phyloP scores from a whole-genome alignment of 2,888 invertebrate species.

The Pyrgus malvae region DNA sequence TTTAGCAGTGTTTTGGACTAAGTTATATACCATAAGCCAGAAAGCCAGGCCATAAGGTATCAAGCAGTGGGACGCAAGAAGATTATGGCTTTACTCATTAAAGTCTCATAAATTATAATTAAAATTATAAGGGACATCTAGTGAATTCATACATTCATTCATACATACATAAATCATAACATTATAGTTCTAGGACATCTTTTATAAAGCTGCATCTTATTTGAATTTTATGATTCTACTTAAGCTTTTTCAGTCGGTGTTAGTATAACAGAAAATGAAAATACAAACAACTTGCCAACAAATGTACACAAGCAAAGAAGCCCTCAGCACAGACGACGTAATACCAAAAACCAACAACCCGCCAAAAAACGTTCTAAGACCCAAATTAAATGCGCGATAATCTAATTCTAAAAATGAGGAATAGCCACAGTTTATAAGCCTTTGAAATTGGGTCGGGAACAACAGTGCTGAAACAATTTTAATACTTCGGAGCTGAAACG shows the following conservation, averaged over 20 bases:
- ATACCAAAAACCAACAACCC: slow-evolving; percentile 23
- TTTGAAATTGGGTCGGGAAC: slow-evolving; percentile 37
- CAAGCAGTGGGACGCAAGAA: too few relatives aligned
- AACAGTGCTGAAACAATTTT: slow-evolving; percentile 38
- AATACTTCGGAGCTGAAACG: slow-evolving; percentile 32
- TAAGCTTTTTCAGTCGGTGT: neutral
- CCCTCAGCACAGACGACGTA: slow-evolving; percentile 6
- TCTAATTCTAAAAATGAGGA: slow-evolving; percentile 27
- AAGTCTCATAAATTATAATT: too few relatives aligned
- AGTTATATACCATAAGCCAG: too few relatives aligned
- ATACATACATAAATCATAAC: too few relatives aligned
- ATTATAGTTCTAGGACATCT: too few relatives aligned
- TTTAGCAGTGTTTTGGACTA: too few relatives aligned
- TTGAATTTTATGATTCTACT: neutral
- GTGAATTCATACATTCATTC: too few relatives aligned
- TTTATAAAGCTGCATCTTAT: too few relatives aligned
- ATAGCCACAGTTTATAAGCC: slow-evolving; percentile 31
- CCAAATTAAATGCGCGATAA: slow-evolving; percentile 26
- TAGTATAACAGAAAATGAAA: neutral
- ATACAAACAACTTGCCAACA: slow-evolving; percentile 10
- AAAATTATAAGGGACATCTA: too few relatives aligned
- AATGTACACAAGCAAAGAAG: slow-evolving; percentile 15
- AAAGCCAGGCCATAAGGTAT: too few relatives aligned
- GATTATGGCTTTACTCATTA: too few relatives aligned
- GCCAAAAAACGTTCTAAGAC: slow-evolving; percentile 17